Base-by-base conservation (phyloP, 37 sponge, comb jelly and placozoan genomes). In the Eunapius fragilis region DNA sequence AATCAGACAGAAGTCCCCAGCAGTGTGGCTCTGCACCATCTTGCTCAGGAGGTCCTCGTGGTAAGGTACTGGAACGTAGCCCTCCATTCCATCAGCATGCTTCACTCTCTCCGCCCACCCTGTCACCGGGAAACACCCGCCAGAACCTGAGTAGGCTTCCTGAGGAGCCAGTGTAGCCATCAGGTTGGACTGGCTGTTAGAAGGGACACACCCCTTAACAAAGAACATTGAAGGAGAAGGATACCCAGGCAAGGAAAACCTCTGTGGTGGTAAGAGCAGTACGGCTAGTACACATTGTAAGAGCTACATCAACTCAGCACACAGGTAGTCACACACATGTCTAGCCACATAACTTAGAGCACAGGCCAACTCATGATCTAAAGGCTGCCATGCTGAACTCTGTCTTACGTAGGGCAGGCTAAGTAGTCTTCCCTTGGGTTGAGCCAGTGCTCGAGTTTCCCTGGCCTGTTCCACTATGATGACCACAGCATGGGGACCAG, bases 1-100 rank as follows among this genome's bases (percentile, higher is more conserved):
- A 58, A 96, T 84, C 22, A 96, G 12, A 72, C 91, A 92, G 79
- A 96, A 87, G 49, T 96, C 96, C 22, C 88, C 89, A 27, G 76
- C 78, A 24, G 69, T 47, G 35, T 96, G 96, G 68, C 86, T 80
- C 25, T 90, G 87, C 34, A 96, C 37, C 94, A 96, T 86, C 68
- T 80, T 33, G n/a, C 88, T 76, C 24, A 96, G 75, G 7, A 80
- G 24, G 22, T 71, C 31, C 30, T 71, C 68, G 47, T 90, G 92
- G 23, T 80, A 36, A 22, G n/a, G 19, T 24, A 80, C 80, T 4
- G 79, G 13, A 12, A 93, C 84, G 73, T 80, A 90, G 22, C 74
- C 79, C 33, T 23, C 71, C 3, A 11, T 27, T 24, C 17, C 70
- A 41, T 5, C 81, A 17, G 11, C 4, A 27, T 76, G 32, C 0